Evolutionary conservation across 2,888 invertebrate species (phyloP).

Genomic region (Holacanthella duospinosa): DNA sequence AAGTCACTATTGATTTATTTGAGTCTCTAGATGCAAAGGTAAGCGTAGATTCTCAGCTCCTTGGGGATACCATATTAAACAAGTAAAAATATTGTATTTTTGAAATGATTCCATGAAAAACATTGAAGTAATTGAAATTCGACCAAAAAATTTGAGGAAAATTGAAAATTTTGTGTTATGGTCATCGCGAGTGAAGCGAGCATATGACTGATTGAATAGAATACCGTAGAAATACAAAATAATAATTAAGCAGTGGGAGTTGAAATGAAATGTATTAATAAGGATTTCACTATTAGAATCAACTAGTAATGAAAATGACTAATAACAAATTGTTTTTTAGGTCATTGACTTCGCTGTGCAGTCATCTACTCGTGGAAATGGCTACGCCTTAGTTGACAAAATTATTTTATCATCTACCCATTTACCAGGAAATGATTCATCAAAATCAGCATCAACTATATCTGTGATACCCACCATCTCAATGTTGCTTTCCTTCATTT

Average conservation of each 20-base stretch:
- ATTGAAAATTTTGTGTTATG: too few species aligned
- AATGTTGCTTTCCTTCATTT: neutral
- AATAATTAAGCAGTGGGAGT: too few species aligned
- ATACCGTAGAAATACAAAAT: too few species aligned
- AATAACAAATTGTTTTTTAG: neutral
- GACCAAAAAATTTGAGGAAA: too few species aligned
- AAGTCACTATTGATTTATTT: neutral
- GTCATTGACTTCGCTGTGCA: neutral
- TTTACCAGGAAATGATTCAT: neutral
- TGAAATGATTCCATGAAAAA: too few species aligned
- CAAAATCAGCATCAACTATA: neutral
- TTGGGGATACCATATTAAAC: too few species aligned
- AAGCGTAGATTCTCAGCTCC: too few species aligned
- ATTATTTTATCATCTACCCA: neutral
- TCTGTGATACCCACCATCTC: neutral
- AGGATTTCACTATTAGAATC: neutral
- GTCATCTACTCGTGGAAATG: neutral
- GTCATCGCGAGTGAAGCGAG: too few species aligned
- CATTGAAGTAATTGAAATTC: too few species aligned
- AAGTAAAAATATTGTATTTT: too few species aligned
- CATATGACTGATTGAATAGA: too few species aligned
- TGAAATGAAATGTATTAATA: neutral
- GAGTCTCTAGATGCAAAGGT: neutral
- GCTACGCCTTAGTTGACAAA: neutral
- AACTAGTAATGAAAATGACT: neutral